Base-by-base conservation (phyloP, 2,888 invertebrate genomes). In the Ophion ellenae region DNA sequence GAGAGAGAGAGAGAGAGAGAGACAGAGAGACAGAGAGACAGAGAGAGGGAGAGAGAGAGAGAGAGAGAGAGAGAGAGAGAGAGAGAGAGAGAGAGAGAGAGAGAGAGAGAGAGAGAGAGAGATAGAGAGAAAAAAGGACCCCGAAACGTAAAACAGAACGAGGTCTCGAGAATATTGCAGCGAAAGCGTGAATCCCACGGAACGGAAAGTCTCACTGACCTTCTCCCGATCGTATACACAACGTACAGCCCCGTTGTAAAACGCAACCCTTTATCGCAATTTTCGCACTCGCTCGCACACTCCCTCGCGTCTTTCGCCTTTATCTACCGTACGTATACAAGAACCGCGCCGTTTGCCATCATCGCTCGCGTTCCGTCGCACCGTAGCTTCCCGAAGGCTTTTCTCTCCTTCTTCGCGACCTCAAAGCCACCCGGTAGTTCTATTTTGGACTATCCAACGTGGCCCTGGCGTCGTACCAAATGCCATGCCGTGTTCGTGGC, bases 391-490 rank as follows among this genome's bases (percentile, higher is more conserved):
- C 75, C 76, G 78, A 74, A 78, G 74, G 64, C 82, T 82, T 85
- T 79, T 57, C 67, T 10, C 76, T 70, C n/a, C 77, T 89, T 89
- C 88, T 88, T 87, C 87, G 87, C 89, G 89, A 92, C 91, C 92
- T 91, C 92, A 91, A 92, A 92, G 91, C 91, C 90, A 76, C 75
- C 79, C 84, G 67, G 75, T 76, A 89, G 90, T 91, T 91, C 93
- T 93, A 92, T 93, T 92, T 92, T 86, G 90, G 90, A 89, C 90
- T 89, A 90, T 91, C 90, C 90, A 90, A 90, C 89, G 89, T 91
- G 85, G 84, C 87, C 90, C 91, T 92, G 93, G 92, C 93, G 91
- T 89, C 86, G 89, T 90, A 92, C 93, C 93, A 93, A 93, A 92
- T 91, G 89, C 90, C 90, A 88, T 89, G 89, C 86, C 75, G 57